Base-by-base conservation (phyloP, 37 sponge, comb jelly and placozoan species). In the Dysidea cf. avara region DNA sequence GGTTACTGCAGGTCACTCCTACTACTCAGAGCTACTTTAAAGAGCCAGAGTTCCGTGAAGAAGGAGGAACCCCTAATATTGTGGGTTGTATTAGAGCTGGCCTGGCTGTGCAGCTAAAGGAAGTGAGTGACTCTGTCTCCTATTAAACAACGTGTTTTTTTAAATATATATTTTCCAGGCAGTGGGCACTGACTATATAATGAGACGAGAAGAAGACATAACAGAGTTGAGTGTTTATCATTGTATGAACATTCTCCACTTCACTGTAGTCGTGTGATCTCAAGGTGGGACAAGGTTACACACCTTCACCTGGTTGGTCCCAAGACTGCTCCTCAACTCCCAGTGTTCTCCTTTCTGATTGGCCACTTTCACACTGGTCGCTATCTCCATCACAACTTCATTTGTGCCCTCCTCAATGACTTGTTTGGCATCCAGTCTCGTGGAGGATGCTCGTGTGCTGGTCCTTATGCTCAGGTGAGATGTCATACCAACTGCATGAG, bases 371-470 rank as follows among this genome's bases (percentile, higher is more conserved):
- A 39, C 29, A 61, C 66, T 20, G 81, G 84, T 20, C 84, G 61
- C 36, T 87, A 74, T 67, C 82, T 95, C 13, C 96, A 95, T 58
- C 84, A 90, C 76, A 95, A 95, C 85, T 95, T 63, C 74, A 88
- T 95, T 3, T 87, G 88, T 50, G 55, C 83, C 0, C 79, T 95
- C 4, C 80, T 95, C 39, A 90, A 90, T 53, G 92, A 95, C 46
- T 66, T 95, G 68, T 95, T 90, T 77, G 96, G 96, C 0, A 84
- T 95, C 37, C 96, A 95, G 38, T 64, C 86, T 32, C 66, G 96
- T 35, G 96, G 96, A 12, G 96, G 96, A 7, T 95, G 96, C 48
- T 77, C 86, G 12, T 95, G 96, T 84, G 91, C 96, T 32, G 96
- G 96, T 33, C 92, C 92, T 30, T 92, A 92, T 78, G 88, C 84